Conservation (phyloP, 2,113 vertebrate genomes). For the Chionomys nivalis region DNA sequence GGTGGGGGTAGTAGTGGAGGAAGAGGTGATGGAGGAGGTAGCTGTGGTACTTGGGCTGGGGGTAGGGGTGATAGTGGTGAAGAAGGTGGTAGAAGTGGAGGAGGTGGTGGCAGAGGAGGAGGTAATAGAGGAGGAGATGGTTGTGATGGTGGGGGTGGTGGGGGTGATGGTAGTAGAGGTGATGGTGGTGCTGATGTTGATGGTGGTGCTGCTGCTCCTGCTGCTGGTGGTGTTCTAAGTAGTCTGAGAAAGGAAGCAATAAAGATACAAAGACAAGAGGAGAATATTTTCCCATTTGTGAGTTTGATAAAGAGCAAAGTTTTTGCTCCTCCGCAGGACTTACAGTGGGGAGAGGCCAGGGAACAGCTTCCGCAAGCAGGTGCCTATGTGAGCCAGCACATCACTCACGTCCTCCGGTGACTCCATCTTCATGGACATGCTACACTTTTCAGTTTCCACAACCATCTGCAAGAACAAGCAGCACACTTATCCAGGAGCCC, state of each 20-base stretch:
- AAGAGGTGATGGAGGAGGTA: background rate
- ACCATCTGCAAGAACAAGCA: slow-evolving; percentile 87
- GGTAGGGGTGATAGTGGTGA: background rate
- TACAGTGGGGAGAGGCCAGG: slow-evolving; percentile 94
- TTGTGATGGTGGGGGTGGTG: background rate
- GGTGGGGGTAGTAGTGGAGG: background rate
- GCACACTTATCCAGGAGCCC: background rate
- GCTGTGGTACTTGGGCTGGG: background rate
- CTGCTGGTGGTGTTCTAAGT: background rate
- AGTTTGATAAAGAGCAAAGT: background rate
- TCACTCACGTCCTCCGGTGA: slow-evolving; percentile 94
- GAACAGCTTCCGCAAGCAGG: slow-evolving; percentile 94
- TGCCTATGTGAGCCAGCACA: slow-evolving; percentile 94
- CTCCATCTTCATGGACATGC: slow-evolving; percentile 92
- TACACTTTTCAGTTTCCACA: slow-evolving; percentile 93
- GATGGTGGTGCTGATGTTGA: no score
- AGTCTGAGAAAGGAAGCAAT: no score
- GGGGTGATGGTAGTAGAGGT: fast-evolving
- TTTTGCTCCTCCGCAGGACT: slow-evolving; percentile 72
- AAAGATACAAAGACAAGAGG: background rate
- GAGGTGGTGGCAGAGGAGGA: background rate
- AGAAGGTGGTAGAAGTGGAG: background rate
- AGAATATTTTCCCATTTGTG: no score
- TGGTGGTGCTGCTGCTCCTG: fast-evolving
- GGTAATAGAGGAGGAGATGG: no score